Evolutionary conservation across 2,797 vertebrate species (phyloP).

Genomic region (Botia almorhae): DNA sequence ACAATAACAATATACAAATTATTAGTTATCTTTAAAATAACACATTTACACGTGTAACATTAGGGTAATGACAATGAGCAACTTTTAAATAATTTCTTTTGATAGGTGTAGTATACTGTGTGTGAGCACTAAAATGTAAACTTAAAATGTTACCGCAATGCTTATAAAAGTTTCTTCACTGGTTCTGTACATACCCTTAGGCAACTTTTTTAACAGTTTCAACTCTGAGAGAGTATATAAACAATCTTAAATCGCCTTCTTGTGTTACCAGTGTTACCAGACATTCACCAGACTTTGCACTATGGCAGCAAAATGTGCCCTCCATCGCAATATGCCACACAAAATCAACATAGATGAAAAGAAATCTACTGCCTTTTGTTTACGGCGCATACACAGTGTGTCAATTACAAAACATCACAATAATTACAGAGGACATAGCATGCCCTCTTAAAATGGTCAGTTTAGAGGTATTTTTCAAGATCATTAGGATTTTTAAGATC

Average conservation of each 20-base stretch:
- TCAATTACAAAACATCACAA: conserved; percentile 50
- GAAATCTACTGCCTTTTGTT: conserved; percentile 51
- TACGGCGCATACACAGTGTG: conserved; percentile 36
- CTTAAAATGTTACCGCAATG: conserved; percentile 66
- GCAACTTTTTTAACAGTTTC: conserved; percentile 67
- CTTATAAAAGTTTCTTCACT: conserved; percentile 66
- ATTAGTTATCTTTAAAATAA: conserved; percentile 84
- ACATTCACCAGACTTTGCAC: conserved; percentile 58
- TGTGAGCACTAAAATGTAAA: conserved; percentile 64
- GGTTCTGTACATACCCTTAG: conserved; percentile 68
- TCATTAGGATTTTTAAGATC: conserved; percentile 35
- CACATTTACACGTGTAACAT: conserved; percentile 94
- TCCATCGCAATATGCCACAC: conserved; percentile 63
- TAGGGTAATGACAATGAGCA: conserved; percentile 88
- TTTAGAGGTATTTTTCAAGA: conserved; percentile 34
- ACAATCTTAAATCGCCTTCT: conserved; percentile 58
- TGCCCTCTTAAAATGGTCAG: conserved; percentile 24
- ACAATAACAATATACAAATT: conserved; percentile 90
- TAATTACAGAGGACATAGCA: conserved; percentile 4
- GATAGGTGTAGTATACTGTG: conserved; percentile 74
- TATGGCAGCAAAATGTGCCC: conserved; percentile 74
- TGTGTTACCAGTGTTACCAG: conserved; percentile 47
- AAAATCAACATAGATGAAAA: conserved; percentile 51
- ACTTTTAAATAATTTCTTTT: conserved; percentile 76
- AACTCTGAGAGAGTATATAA: conserved; percentile 53